These are phyloP conservation scores for Habrosyne pyritoides DNA, from an alignment of 2,888 invertebrate genomes.

Conservation along the genomic window DNA sequence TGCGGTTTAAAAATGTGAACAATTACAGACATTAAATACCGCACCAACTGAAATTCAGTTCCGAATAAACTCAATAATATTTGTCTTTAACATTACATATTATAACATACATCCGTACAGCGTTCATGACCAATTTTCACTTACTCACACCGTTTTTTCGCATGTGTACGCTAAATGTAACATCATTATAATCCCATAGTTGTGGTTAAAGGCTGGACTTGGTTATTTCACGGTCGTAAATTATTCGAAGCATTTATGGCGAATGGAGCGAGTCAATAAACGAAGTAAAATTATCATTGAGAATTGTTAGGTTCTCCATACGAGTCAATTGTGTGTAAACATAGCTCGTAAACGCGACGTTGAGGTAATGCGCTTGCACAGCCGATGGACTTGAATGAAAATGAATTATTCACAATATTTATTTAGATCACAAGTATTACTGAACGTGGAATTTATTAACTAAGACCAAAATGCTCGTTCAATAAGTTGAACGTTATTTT, in stretches of 20 bases:
- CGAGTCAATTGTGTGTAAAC: background rate
- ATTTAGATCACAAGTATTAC: too few relatives aligned
- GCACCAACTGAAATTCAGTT: too few relatives aligned
- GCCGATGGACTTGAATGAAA: background rate
- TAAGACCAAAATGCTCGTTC: too few relatives aligned
- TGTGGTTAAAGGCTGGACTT: background rate
- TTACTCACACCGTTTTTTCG: background rate
- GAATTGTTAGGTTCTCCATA: background rate
- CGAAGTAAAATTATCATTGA: constrained; percentile 2
- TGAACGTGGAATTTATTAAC: too few relatives aligned
- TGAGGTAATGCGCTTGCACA: background rate
- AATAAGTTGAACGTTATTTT: too few relatives aligned
- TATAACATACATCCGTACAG: background rate
- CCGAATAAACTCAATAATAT: too few relatives aligned
- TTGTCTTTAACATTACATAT: too few relatives aligned
- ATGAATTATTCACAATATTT: background rate
- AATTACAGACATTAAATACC: too few relatives aligned
- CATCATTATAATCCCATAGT: background rate
- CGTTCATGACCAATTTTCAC: background rate
- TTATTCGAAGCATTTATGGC: background rate
- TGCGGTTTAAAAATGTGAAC: too few relatives aligned
- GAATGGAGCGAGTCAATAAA: background rate
- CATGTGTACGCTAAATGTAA: background rate
- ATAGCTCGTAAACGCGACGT: background rate
- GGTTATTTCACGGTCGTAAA: background rate